A percentile compares a stretch with the other conserved stretches of the same genome.
These are phyloP conservation scores for Athene cunicularia DNA, from an alignment of 2,113 vertebrate species.

Conservation along the genomic window DNA sequence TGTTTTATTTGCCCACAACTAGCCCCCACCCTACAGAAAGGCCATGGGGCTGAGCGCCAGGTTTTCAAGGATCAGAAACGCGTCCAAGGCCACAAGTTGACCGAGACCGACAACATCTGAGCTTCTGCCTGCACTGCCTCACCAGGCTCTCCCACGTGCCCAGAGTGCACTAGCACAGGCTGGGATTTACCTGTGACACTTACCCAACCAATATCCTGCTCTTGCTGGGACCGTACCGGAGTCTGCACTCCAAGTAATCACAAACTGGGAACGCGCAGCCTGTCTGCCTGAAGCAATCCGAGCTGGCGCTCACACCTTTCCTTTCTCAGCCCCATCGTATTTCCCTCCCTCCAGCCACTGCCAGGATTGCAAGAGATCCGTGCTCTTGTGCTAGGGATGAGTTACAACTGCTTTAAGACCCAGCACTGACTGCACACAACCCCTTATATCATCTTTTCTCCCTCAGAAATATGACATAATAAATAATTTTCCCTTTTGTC, in stretches of 20 bases:
- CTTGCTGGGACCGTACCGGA: neutral
- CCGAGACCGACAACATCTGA: no score
- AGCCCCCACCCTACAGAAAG: neutral
- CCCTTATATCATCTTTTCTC: neutral
- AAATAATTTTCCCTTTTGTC: neutral
- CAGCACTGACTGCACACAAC: neutral
- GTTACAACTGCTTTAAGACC: neutral
- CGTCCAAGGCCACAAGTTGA: neutral
- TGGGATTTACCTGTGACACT: no score
- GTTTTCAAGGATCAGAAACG: neutral
- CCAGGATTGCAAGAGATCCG: neutral
- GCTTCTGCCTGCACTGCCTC: neutral
- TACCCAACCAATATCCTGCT: neutral
- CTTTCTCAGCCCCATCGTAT: neutral
- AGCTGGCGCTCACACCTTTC: neutral
- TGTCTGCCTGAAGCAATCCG: fast-evolving
- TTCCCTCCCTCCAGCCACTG: neutral
- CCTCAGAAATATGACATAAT: no score
- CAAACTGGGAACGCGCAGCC: neutral
- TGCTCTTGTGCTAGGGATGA: neutral
- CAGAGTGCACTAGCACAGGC: neutral
- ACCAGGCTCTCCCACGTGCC: fast-evolving
- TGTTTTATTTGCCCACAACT: neutral
- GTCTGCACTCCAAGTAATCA: neutral
- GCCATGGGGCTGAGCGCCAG: neutral